A percentile compares a stretch with the other conserved stretches of the same genome.
phyloP scores from a whole-genome alignment of 2,888 invertebrate species.

The Drosophila quasianomalipes region DNA sequence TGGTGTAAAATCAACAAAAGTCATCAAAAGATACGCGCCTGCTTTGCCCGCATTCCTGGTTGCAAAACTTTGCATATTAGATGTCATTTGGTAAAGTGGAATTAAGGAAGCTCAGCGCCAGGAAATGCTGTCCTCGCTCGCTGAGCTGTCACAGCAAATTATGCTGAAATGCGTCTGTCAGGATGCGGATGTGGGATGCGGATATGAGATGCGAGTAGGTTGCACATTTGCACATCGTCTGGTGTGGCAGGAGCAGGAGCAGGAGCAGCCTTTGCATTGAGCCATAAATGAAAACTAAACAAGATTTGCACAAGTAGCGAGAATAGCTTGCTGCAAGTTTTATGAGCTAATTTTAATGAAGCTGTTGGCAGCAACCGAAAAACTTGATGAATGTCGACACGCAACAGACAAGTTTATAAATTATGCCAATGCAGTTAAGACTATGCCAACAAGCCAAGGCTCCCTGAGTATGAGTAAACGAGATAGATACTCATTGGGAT shows the following conservation, averaged over 20 bases:
- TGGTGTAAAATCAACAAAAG: slow-evolving; percentile 79
- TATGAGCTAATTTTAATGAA: slow-evolving; percentile 83
- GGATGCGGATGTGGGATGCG: slow-evolving; percentile 53
- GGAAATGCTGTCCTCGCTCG: slow-evolving; percentile 53
- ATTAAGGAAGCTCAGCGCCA: slow-evolving; percentile 67
- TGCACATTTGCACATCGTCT: slow-evolving; percentile 66
- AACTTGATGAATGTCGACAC: slow-evolving; percentile 77
- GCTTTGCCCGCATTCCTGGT: slow-evolving; percentile 31
- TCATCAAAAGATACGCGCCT: slow-evolving; percentile 80
- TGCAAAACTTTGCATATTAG: slow-evolving; percentile 83
- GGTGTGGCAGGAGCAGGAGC: background rate
- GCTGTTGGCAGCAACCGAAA: slow-evolving; percentile 60
- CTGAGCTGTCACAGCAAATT: slow-evolving; percentile 77
- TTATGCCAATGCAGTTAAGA: slow-evolving; percentile 68
- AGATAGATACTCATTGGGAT: slow-evolving; percentile 2
- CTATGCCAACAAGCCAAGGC: slow-evolving; percentile 14
- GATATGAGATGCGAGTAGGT: slow-evolving; percentile 52
- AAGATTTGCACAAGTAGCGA: slow-evolving; percentile 67
- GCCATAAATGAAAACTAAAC: slow-evolving; percentile 82
- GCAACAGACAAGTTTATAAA: slow-evolving; percentile 76
- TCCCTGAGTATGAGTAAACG: slow-evolving; percentile 16
- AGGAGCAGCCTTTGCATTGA: slow-evolving; percentile 56
- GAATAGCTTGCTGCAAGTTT: slow-evolving; percentile 72
- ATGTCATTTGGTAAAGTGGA: slow-evolving; percentile 83
- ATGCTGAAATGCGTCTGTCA: slow-evolving; percentile 80